Conservation (phyloP, 2,797 vertebrate species). For the Pseudocheirus occidentalis region DNA sequence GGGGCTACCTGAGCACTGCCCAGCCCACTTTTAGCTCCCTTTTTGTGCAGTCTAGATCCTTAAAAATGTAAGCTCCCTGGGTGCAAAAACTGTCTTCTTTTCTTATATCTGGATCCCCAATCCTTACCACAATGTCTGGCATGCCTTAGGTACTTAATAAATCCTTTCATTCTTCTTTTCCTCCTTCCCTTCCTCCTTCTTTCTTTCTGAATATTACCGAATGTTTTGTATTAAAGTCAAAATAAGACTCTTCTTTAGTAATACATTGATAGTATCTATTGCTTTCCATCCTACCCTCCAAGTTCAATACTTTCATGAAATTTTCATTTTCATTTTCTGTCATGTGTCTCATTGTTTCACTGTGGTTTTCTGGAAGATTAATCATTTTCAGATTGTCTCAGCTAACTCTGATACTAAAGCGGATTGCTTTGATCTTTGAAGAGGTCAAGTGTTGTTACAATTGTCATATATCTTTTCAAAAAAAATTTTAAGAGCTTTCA, state of each 20-base stretch:
- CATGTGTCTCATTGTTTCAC: neutral
- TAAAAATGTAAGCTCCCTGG: too few species aligned
- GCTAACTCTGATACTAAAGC: neutral
- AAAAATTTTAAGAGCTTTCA: neutral
- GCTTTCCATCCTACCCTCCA: too few species aligned
- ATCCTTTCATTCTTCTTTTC: too few species aligned
- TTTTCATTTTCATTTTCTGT: neutral
- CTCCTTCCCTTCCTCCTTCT: neutral
- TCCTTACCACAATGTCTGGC: neutral
- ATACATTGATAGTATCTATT: neutral
- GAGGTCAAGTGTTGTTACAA: neutral
- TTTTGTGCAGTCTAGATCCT: too few species aligned
- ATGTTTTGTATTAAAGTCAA: neutral
- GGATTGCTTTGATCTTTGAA: neutral
- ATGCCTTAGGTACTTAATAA: neutral
- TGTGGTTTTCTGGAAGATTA: neutral
- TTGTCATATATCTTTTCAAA: neutral
- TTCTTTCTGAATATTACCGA: neutral
- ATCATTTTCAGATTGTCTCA: neutral
- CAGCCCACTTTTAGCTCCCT: too few species aligned
- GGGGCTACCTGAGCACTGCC: too few species aligned
- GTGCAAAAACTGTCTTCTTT: too few species aligned
- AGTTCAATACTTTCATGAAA: neutral
- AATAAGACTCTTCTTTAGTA: neutral
- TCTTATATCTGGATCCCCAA: too few species aligned